phyloP scores from a whole-genome alignment of 2,113 vertebrate genomes.

The Agelaius tricolor region DNA sequence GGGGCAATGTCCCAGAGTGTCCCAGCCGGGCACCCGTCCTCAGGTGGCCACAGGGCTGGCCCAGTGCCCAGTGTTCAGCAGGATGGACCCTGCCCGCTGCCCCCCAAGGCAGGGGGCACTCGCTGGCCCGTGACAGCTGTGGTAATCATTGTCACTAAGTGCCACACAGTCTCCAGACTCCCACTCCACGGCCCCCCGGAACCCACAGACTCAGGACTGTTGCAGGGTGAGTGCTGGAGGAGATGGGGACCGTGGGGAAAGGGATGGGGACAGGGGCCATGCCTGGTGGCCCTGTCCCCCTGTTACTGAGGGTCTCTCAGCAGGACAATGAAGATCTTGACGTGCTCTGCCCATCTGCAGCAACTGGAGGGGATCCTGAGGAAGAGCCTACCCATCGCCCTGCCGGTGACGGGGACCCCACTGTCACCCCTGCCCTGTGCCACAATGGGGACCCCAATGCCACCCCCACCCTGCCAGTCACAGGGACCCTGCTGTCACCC shows the following conservation, averaged over 20 bases:
- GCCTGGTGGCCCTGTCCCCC: neutral
- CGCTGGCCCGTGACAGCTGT: neutral
- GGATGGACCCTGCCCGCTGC: neutral
- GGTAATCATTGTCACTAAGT: neutral
- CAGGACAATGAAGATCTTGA: slow-evolving; percentile 55
- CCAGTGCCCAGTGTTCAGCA: fast-evolving
- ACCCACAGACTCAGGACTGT: neutral
- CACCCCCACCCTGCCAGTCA: neutral
- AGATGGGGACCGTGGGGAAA: neutral
- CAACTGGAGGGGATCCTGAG: slow-evolving; percentile 17
- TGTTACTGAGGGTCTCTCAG: neutral
- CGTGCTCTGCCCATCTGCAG: neutral
- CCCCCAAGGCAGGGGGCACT: neutral
- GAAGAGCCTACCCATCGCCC: neutral
- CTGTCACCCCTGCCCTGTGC: neutral
- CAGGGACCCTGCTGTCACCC: neutral
- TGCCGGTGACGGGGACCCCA: neutral
- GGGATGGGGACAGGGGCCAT: neutral
- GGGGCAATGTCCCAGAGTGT: neutral
- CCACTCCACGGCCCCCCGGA: fast-evolving
- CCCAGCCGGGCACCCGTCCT: fast-evolving
- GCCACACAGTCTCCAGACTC: neutral
- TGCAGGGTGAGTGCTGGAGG: neutral
- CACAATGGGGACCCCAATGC: fast-evolving
- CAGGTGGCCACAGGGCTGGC: neutral